These are phyloP conservation scores for Syritta pipiens DNA, from an alignment of 2,888 invertebrate genomes.

Conservation along the genomic window DNA sequence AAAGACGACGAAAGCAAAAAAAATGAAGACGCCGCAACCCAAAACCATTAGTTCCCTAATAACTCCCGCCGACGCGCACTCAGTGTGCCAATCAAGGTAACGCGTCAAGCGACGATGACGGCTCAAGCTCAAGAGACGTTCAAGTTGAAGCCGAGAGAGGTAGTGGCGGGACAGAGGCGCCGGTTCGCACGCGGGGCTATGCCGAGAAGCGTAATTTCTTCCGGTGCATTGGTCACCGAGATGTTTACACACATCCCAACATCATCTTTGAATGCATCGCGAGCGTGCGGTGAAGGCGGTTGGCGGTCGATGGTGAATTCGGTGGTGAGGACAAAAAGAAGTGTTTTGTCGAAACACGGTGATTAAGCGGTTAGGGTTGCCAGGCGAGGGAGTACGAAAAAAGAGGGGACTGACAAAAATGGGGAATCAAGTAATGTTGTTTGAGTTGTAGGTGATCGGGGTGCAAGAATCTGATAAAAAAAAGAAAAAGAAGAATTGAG, in stretches of 20 bases:
- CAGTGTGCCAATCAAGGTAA: constrained; percentile 16
- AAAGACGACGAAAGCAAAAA: not conserved
- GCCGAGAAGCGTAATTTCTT: constrained; percentile 41
- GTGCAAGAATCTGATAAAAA: too few relatives aligned
- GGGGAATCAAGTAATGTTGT: too few relatives aligned
- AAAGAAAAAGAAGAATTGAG: too few relatives aligned
- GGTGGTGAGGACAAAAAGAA: too few relatives aligned
- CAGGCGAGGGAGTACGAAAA: too few relatives aligned
- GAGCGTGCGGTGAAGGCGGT: not conserved
- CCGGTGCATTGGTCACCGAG: constrained; percentile 58
- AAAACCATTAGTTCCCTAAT: constrained; percentile 38
- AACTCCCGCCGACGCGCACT: constrained; percentile 18
- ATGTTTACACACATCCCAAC: constrained; percentile 41
- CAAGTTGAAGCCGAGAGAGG: too few relatives aligned
- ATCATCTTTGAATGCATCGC: constrained; percentile 20
- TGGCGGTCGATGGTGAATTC: too few relatives aligned
- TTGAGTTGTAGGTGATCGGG: too few relatives aligned
- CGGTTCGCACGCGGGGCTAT: not conserved
- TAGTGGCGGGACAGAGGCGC: not conserved
- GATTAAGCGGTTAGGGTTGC: not conserved
- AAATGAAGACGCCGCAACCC: not conserved
- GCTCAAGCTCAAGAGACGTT: too few relatives aligned
- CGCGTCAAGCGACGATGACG: constrained; percentile 41
- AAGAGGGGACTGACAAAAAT: too few relatives aligned
- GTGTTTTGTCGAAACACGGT: not conserved